A percentile compares a stretch with the other conserved stretches of the same genome.
phyloP scores from a whole-genome alignment of 2,888 invertebrate genomes.

The Ectemnius continuus region DNA sequence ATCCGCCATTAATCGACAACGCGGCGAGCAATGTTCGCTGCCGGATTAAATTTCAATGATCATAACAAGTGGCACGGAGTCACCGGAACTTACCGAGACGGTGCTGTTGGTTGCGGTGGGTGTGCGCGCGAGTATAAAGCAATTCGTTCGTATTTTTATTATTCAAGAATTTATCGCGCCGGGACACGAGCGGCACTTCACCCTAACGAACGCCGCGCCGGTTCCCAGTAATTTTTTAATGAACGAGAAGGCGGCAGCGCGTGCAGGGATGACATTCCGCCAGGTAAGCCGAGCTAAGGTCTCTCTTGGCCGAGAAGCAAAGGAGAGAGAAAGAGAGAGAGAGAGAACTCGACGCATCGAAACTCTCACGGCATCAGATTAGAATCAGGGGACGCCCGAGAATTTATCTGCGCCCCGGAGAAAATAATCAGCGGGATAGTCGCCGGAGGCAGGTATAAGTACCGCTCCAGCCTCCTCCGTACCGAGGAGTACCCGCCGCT shows the following conservation, averaged over 20 bases:
- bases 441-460: conserved; percentile 63
- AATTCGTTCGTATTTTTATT: conserved; percentile 50
- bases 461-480: conserved; percentile 46
- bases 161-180: conserved; percentile 57
- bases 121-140: conserved; percentile 33
- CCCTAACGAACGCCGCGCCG: conserved; percentile 51
- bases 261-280: conserved; percentile 67
- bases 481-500: conserved; percentile 11
- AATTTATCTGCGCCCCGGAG: conserved; percentile 73
- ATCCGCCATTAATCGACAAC: neutral
- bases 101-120: too few species aligned
- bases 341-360: conserved; percentile 59
- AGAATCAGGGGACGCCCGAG: conserved; percentile 71
- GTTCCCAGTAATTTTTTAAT: conserved; percentile 63
- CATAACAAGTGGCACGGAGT: neutral
- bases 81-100: conserved; percentile 15
- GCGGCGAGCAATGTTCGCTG: conserved; percentile 18
- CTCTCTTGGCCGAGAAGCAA: conserved; percentile 45
- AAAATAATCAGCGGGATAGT: conserved; percentile 72
- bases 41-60: conserved; percentile 19
- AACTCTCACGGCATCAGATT: conserved; percentile 71
- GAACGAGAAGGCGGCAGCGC: conserved; percentile 50
- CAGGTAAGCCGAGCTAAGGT: conserved; percentile 51
- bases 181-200: conserved; percentile 41
- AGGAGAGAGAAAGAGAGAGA: too few species aligned